Evolutionary conservation across 2,888 invertebrate species (phyloP).

Genomic region (Ochropleura plecta): DNA sequence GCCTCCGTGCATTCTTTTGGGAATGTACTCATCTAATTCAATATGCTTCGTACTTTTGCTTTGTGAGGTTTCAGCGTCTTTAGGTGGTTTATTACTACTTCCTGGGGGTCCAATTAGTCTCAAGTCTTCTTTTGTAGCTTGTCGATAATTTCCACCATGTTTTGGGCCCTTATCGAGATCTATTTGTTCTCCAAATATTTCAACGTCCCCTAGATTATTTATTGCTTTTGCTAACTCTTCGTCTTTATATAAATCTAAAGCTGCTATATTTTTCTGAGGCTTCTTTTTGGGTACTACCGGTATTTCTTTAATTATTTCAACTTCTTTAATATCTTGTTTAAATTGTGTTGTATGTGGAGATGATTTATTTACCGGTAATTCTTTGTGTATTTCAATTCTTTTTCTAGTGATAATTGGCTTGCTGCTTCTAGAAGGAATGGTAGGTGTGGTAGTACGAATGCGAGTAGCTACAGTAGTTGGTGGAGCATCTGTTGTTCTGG

Average conservation of each 20-base stretch:
- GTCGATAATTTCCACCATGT: constrained; percentile 88
- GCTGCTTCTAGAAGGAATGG: constrained; percentile 68
- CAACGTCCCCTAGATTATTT: constrained; percentile 84
- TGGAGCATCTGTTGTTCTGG: constrained; percentile 80
- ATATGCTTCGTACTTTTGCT: constrained; percentile 75
- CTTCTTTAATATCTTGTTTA: constrained; percentile 85
- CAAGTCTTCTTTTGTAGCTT: constrained; percentile 69
- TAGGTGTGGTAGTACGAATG: constrained; percentile 75
- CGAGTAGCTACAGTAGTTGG: constrained; percentile 66
- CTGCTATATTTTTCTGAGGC: constrained; percentile 76
- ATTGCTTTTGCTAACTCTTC: constrained; percentile 85
- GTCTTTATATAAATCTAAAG: constrained; percentile 83
- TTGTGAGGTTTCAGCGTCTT: constrained; percentile 79
- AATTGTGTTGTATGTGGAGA: constrained; percentile 82
- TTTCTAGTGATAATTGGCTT: constrained; percentile 81
- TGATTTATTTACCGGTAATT: constrained; percentile 80
- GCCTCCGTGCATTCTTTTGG: constrained; percentile 71
- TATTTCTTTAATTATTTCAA: constrained; percentile 85
- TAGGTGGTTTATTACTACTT: constrained; percentile 52
- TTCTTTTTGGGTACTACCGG: constrained; percentile 71
- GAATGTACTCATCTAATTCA: constrained; percentile 68
- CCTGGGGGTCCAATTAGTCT: constrained; percentile 35
- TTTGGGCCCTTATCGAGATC: constrained; percentile 80
- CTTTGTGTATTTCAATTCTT: constrained; percentile 85
- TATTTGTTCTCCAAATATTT: constrained; percentile 83